A percentile compares a stretch with the other conserved stretches of the same genome.
phyloP scores from a whole-genome alignment of 1,140 invertebrate species.

The Nebria ingens region DNA sequence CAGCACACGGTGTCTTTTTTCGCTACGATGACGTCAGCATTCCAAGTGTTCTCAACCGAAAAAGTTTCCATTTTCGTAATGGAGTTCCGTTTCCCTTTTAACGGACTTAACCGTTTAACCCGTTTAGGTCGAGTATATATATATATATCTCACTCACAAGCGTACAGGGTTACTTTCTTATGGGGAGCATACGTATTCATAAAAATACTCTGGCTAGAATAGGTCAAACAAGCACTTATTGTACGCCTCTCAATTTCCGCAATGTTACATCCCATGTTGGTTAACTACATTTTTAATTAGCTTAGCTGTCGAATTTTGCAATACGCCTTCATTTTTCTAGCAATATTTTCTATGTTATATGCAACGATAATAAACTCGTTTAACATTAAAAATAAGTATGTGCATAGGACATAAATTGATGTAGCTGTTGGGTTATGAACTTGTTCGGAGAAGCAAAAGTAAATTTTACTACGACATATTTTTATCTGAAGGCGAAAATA shows the following conservation, averaged over 20 bases:
- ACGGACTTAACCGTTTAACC: conserved; percentile 8
- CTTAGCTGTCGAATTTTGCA: no score
- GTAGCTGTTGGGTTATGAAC: not conserved
- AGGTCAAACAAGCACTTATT: no score
- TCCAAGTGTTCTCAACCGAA: conserved; percentile 5
- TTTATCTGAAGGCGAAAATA: not conserved
- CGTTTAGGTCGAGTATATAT: not conserved
- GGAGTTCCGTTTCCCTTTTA: conserved; percentile 8
- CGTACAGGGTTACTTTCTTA: no score
- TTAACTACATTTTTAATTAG: no score
- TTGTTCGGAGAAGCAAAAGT: not conserved
- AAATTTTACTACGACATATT: not conserved
- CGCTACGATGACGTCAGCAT: not conserved
- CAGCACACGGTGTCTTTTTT: not conserved
- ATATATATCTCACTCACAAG: no score
- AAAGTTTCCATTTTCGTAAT: conserved; percentile 9
- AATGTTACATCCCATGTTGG: no score
- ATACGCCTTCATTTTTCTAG: no score
- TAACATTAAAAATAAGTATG: not conserved
- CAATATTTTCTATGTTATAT: no score
- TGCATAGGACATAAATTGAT: not conserved
- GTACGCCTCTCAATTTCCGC: no score
- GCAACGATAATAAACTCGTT: not conserved
- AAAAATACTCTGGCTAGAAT: no score
- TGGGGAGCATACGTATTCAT: no score